Evolutionary conservation across 2,888 invertebrate genomes (phyloP).

Genomic region (Euspilapteryx auroguttella): DNA sequence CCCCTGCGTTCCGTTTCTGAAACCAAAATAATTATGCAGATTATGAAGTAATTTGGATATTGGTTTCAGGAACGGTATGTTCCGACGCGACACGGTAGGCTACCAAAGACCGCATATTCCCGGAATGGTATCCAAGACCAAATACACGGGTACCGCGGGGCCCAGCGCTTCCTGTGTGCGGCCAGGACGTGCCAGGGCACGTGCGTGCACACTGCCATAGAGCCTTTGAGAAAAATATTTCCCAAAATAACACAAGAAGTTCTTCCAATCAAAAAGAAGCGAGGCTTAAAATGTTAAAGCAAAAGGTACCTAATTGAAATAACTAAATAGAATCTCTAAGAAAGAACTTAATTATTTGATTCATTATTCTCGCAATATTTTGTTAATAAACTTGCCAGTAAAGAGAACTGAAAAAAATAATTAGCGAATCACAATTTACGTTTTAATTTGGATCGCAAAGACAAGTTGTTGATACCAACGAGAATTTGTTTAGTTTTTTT

Average conservation of each 20-base stretch:
- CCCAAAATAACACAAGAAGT: constrained; percentile 34
- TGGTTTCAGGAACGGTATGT: constrained; percentile 55
- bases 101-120: constrained; percentile 33
- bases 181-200: constrained; percentile 11
- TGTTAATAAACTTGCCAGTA: no score
- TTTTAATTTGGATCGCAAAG: no score
- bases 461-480: no score
- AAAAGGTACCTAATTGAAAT: no score
- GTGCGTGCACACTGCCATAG: constrained; percentile 25
- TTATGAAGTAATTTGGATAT: constrained; percentile 14
- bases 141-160: constrained; percentile 41
- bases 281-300: neutral
- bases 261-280: constrained; percentile 22
- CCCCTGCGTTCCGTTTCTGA: constrained; percentile 11
- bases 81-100: constrained; percentile 39
- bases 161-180: constrained; percentile 31
- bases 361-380: no score
- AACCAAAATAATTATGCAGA: constrained; percentile 12
- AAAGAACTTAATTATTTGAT: no score
- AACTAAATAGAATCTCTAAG: no score
- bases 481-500: no score
- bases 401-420: no score
- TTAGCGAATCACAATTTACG: no score
- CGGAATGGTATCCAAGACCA: constrained; percentile 48
- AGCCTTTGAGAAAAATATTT: constrained; percentile 25